Percentiles rank a stretch among this genome's conserved stretches.
Evolutionary conservation across 2,113 vertebrate genomes (phyloP).

Genomic region (Canis aureus): DNA sequence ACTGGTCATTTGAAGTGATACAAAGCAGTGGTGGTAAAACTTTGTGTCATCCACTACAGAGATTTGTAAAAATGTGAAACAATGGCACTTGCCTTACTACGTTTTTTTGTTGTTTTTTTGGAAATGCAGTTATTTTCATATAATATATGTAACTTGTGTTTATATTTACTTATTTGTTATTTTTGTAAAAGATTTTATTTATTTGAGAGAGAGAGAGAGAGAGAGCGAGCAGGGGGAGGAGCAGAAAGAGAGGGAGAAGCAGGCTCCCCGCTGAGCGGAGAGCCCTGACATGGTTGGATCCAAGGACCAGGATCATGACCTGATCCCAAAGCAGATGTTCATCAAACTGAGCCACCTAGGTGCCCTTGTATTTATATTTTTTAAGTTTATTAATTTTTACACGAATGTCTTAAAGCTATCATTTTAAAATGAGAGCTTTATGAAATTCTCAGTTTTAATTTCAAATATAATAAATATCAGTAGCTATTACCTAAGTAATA

Average conservation of each 20-base stretch:
- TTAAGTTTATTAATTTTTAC: not conserved
- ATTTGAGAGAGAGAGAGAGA: not conserved
- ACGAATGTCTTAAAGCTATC: not conserved
- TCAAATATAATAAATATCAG: not conserved
- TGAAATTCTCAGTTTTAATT: not conserved
- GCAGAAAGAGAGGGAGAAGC: not conserved
- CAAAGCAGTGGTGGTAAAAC: not conserved
- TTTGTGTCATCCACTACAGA: not conserved
- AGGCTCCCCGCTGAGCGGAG: not conserved
- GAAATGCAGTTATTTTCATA: not conserved
- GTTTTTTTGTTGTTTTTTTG: not conserved
- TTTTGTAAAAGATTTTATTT: not conserved
- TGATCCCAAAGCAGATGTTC: not conserved
- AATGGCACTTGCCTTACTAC: not conserved
- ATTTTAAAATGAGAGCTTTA: conserved; percentile 13
- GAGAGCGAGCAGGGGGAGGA: not conserved
- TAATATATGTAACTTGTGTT: not conserved
- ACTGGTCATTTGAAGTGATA: not conserved
- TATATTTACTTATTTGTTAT: not conserved
- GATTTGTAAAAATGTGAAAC: not conserved
- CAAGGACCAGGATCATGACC: not conserved
- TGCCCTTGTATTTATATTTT: not conserved
- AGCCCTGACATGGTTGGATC: not conserved
- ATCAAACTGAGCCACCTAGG: not conserved
- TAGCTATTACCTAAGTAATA: not conserved